Conservation (phyloP, 1,140 invertebrate species). For the Asobara japonica region DNA sequence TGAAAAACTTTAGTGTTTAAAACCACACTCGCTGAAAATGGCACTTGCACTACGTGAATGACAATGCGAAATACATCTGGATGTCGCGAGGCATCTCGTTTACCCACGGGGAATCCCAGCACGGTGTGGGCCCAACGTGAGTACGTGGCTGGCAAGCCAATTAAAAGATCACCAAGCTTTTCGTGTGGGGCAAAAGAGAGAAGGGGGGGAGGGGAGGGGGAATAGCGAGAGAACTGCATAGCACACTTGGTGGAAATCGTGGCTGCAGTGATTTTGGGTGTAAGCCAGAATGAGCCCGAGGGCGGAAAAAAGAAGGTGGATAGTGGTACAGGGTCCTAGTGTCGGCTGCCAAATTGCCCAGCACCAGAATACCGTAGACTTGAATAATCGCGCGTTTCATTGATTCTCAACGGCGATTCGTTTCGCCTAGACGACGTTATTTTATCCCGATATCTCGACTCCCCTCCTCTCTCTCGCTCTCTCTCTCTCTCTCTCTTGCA, state of each 20-base stretch:
- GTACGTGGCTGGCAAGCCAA: conserved; percentile 22
- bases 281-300: conserved; percentile 25
- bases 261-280: conserved; percentile 29
- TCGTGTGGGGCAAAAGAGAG: not conserved
- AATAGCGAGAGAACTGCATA: no score
- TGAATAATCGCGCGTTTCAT: conserved; percentile 42
- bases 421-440: conserved; percentile 14
- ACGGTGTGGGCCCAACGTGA: not conserved
- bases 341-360: conserved; percentile 38
- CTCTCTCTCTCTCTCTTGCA: not conserved
- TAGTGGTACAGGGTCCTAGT: not conserved
- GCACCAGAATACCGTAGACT: conserved; percentile 25
- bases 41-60: no score
- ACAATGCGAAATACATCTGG: not conserved
- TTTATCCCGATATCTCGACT: not conserved
- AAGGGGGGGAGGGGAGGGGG: not conserved
- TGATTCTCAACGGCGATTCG: conserved; percentile 34
- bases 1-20: no score
- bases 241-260: conserved; percentile 5
- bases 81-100: conserved; percentile 1
- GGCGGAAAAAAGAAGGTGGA: not conserved
- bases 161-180: conserved; percentile 35
- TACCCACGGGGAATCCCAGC: not conserved
- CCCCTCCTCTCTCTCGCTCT: not conserved
- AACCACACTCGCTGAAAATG: no score